Percentiles rank a stretch among this genome's conserved stretches.
These are phyloP conservation scores for Takifugu flavidus DNA, from an alignment of 2,113 vertebrate genomes.

Conservation along the genomic window DNA sequence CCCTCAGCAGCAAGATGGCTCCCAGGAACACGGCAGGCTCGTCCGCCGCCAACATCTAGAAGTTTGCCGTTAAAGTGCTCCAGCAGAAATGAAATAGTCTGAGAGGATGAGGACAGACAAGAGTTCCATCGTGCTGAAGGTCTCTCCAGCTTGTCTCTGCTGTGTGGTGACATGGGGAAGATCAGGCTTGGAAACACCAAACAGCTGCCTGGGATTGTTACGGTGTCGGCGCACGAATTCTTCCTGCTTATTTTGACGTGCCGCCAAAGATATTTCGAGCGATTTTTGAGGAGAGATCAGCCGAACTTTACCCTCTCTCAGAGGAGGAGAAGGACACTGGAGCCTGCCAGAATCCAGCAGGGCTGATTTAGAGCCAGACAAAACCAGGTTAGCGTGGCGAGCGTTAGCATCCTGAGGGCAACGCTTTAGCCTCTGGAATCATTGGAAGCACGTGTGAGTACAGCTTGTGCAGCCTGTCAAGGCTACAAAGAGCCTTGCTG, in stretches of 20 bases:
- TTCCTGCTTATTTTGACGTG: conserved; percentile 61
- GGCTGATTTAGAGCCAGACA: conserved; percentile 37
- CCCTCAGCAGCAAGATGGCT: conserved; percentile 60
- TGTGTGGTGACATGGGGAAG: conserved; percentile 64
- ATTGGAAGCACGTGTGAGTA: conserved; percentile 29
- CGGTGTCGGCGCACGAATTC: conserved; percentile 44
- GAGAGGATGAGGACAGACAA: conserved; percentile 32
- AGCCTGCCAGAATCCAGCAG: conserved; percentile 42
- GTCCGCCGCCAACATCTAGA: conserved; percentile 55
- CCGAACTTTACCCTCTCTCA: conserved; percentile 59
- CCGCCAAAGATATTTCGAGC: conserved; percentile 64
- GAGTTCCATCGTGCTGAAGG: conserved; percentile 43
- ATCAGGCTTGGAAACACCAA: conserved; percentile 63
- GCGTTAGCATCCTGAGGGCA: conserved; percentile 15
- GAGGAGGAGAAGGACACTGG: conserved; percentile 22
- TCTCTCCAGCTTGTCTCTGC: conserved; percentile 43
- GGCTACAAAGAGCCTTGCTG: conserved; percentile 37
- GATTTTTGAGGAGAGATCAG: conserved; percentile 45
- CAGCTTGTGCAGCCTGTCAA: conserved; percentile 48
- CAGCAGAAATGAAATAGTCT: conserved; percentile 45
- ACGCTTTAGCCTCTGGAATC: conserved; percentile 10
- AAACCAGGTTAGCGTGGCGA: conserved; percentile 20
- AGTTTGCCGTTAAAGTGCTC: conserved; percentile 55
- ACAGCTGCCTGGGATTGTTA: conserved; percentile 64
- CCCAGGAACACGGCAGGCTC: conserved; percentile 53